These are phyloP conservation scores for Cephalopholis sonnerati DNA, from an alignment of 2,113 vertebrate genomes.

Conservation along the genomic window DNA sequence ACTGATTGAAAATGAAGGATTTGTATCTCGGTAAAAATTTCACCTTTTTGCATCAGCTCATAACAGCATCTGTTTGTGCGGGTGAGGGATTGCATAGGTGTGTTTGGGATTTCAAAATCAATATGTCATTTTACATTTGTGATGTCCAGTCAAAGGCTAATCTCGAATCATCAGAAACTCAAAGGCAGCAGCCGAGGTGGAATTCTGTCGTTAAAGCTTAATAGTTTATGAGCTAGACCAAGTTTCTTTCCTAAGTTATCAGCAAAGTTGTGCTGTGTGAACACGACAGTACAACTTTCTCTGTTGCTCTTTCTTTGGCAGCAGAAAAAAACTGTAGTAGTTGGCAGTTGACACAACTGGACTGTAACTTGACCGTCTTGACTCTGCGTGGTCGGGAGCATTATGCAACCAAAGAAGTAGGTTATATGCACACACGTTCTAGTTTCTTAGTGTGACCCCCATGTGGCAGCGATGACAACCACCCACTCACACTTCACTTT, in stretches of 20 bases:
- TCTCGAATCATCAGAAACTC: conserved; percentile 53
- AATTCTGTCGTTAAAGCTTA: conserved; percentile 48
- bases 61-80: conserved; percentile 31
- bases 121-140: conserved; percentile 71
- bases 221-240: conserved; percentile 43
- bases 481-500: conserved; percentile 51
- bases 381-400: conserved; percentile 46
- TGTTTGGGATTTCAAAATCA: conserved; percentile 63
- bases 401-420: conserved; percentile 51
- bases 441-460: conserved; percentile 46
- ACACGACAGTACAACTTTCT: conserved; percentile 15
- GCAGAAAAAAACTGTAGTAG: conserved; percentile 9
- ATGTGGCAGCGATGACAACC: conserved; percentile 45
- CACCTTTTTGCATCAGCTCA: conserved; percentile 54
- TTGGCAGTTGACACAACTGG: conserved; percentile 46
- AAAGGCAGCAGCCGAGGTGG: conserved; percentile 33
- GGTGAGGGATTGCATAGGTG: conserved; percentile 23
- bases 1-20: background rate
- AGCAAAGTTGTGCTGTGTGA: conserved; percentile 18
- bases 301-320: background rate
- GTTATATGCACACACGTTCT: conserved; percentile 22
- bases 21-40: conserved; percentile 27
- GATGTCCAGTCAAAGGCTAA: conserved; percentile 52
- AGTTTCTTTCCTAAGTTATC: conserved; percentile 34
- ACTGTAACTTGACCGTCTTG: conserved; percentile 51